Conservation (phyloP, 2,797 vertebrate genomes). For the Carapus acus region DNA sequence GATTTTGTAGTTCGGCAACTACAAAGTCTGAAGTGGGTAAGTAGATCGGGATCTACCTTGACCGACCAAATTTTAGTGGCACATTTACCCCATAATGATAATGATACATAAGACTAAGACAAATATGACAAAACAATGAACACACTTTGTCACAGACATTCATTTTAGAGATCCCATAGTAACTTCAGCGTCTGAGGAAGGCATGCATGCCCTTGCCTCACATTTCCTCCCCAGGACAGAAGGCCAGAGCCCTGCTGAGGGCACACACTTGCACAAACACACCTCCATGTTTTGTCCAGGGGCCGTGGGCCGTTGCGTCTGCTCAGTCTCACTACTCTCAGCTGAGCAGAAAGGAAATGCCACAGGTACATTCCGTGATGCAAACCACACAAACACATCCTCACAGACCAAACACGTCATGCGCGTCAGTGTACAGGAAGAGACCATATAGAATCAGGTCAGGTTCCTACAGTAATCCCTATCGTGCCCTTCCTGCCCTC, state of each 20-base stretch:
- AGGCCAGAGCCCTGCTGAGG: conserved; percentile 64
- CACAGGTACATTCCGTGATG: conserved; percentile 87
- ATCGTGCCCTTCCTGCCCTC: background rate
- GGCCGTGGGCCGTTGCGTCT: conserved; percentile 77
- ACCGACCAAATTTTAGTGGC: too few species aligned
- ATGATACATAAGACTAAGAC: too few species aligned
- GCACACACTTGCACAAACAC: conserved; percentile 32
- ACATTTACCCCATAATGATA: too few species aligned
- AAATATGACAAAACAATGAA: too few species aligned
- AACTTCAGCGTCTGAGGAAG: conserved; percentile 79
- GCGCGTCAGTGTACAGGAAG: conserved; percentile 51
- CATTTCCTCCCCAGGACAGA: conserved; percentile 74
- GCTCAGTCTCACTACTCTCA: conserved; percentile 71
- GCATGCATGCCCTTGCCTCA: conserved; percentile 80
- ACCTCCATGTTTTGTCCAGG: conserved; percentile 76
- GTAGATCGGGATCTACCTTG: too few species aligned
- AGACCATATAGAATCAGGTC: conserved; percentile 58
- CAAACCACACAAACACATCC: conserved; percentile 64
- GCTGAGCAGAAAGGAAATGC: conserved; percentile 70
- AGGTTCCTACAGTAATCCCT: conserved; percentile 47
- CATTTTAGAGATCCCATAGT: conserved; percentile 74
- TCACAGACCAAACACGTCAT: conserved; percentile 30
- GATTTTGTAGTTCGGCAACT: too few species aligned
- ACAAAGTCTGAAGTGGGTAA: too few species aligned
- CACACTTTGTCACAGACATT: background rate